Conservation (phyloP, 2,888 invertebrate genomes). For the Epinotia demarniana region DNA sequence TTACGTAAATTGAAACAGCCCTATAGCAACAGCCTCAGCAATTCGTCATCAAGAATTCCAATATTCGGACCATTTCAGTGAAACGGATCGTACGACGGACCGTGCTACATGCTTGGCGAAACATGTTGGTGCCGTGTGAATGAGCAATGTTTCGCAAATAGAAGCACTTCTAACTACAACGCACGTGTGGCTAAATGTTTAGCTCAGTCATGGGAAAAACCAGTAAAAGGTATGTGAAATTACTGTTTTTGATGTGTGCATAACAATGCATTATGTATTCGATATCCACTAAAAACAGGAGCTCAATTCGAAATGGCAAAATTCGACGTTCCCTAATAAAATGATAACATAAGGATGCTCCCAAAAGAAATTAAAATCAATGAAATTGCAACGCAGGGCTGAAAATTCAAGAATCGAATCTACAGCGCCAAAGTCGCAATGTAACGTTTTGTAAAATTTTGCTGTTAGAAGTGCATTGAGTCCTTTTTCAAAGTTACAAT, state of each 20-base stretch:
- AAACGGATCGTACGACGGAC: conserved; percentile 25
- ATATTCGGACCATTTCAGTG: conserved; percentile 33
- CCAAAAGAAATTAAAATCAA: neutral
- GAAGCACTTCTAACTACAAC: conserved; percentile 16
- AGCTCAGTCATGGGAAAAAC: neutral
- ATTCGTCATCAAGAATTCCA: conserved; percentile 42
- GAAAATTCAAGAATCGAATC: neutral
- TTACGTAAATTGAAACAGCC: conserved; percentile 16
- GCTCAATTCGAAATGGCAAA: neutral
- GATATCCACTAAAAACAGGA: too few relatives aligned
- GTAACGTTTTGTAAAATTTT: too few relatives aligned
- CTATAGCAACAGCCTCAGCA: conserved; percentile 13
- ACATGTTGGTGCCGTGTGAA: conserved; percentile 33
- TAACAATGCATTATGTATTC: too few relatives aligned
- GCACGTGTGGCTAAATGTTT: conserved; percentile 6
- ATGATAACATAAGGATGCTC: neutral
- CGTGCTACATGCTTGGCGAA: conserved; percentile 36
- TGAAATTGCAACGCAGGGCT: neutral
- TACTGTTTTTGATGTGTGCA: too few relatives aligned
- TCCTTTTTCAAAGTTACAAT: too few relatives aligned
- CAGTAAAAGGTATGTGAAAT: neutral
- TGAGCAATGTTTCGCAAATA: conserved; percentile 33
- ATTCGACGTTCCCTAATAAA: neutral
- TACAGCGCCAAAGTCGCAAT: too few relatives aligned
- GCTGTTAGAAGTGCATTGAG: too few relatives aligned